phyloP scores from a whole-genome alignment of 1,140 invertebrate genomes.

The Druon quercuslanigerum region DNA sequence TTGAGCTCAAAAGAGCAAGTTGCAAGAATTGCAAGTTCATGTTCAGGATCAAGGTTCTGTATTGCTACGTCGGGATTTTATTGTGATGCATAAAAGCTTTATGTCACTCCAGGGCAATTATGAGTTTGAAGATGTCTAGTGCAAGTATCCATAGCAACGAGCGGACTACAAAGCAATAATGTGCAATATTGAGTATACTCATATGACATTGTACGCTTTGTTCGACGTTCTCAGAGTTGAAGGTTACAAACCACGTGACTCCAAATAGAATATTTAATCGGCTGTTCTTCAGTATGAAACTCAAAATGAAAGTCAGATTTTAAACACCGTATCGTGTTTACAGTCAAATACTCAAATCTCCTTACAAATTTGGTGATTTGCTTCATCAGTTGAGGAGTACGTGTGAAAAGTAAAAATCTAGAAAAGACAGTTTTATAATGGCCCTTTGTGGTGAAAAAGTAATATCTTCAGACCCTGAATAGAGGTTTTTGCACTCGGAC shows the following conservation, averaged over 20 bases:
- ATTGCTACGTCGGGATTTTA: neutral
- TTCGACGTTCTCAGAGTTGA: neutral
- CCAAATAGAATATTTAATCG: neutral
- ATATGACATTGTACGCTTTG: constrained; percentile 13
- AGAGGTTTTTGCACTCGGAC: neutral
- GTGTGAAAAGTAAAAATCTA: no score
- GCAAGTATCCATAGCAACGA: constrained; percentile 7
- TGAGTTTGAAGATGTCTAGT: neutral
- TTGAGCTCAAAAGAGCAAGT: no score
- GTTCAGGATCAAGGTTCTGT: neutral
- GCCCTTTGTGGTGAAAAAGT: neutral
- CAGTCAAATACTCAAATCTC: no score
- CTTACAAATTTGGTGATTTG: no score
- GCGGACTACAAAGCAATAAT: constrained; percentile 1
- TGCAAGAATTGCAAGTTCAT: neutral
- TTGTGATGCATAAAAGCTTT: neutral
- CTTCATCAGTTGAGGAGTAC: no score
- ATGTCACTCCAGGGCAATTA: constrained; percentile 7
- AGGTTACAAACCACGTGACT: constrained; percentile 2
- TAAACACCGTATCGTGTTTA: no score
- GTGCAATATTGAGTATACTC: constrained; percentile 29
- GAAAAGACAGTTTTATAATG: no score
- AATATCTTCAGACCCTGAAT: neutral
- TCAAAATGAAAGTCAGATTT: no score
- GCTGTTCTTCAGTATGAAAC: no score